phyloP scores from a whole-genome alignment of 2,797 vertebrate species.

The Protosalanx chinensis region DNA sequence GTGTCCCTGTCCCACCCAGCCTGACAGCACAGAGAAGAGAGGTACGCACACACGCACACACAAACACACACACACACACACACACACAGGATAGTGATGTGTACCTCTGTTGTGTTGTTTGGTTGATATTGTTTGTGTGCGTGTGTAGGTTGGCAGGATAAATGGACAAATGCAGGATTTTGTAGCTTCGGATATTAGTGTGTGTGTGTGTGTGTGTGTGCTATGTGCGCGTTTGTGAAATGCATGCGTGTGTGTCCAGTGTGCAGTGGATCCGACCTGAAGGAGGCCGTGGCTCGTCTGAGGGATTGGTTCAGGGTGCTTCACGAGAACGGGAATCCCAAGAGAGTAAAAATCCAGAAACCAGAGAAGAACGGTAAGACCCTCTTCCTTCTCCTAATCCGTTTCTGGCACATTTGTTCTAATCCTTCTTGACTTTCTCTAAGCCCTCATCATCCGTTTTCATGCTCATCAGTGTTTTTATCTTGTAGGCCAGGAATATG shows the following conservation, averaged over 20 bases:
- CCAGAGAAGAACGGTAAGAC: slow-evolving; percentile 88
- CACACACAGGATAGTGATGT: slow-evolving; percentile 4
- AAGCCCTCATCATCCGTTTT: not conserved
- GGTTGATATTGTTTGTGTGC: not conserved
- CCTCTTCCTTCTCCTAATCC: not conserved
- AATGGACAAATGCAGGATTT: not conserved
- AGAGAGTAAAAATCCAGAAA: slow-evolving; percentile 82
- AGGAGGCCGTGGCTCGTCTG: not conserved
- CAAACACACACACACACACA: slow-evolving; percentile 16
- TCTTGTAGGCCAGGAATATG: too few species aligned
- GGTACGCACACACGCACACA: slow-evolving; percentile 62
- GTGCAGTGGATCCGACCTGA: slow-evolving; percentile 3
- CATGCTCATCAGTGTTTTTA: too few species aligned
- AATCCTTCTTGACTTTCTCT: not conserved
- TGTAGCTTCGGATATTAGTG: not conserved
- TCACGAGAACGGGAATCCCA: slow-evolving; percentile 86
- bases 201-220: slow-evolving; percentile 18
- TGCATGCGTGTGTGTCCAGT: slow-evolving; percentile 1
- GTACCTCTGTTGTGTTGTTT: too few species aligned
- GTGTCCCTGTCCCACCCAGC: slow-evolving; percentile 83
- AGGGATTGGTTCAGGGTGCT: slow-evolving; percentile 53
- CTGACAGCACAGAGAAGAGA: slow-evolving; percentile 77
- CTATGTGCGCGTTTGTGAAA: slow-evolving; percentile 23
- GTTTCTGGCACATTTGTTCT: not conserved
- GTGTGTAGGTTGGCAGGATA: slow-evolving; percentile 18